Percentiles rank a stretch among this genome's conserved stretches.
Evolutionary conservation across 92 coral and sea anemone genomes (phyloP).

Genomic region (Porites lobata): DNA sequence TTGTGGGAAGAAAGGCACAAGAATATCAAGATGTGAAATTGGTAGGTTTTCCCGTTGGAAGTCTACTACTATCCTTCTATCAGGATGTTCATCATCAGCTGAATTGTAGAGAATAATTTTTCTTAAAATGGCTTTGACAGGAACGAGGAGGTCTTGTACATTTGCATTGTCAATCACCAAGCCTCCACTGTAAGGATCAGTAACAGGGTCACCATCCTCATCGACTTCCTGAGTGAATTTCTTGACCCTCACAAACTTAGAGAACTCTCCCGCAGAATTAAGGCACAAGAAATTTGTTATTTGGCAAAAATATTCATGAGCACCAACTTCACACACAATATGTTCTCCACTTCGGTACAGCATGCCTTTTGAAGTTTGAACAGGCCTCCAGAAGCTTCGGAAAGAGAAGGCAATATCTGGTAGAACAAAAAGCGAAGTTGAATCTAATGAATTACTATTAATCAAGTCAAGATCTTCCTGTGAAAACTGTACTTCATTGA

Average conservation of each 20-base stretch:
- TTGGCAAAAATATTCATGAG: slow-evolving; percentile 21
- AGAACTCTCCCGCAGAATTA: too few species aligned
- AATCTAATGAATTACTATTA: background rate
- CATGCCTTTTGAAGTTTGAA: slow-evolving; percentile 39
- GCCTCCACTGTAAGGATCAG: too few species aligned
- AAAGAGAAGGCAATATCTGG: slow-evolving; percentile 38
- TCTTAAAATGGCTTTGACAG: too few species aligned
- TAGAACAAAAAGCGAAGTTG: slow-evolving; percentile 11
- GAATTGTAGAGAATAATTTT: too few species aligned
- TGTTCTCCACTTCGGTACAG: slow-evolving; percentile 48
- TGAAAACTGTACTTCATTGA: slow-evolving; percentile 48
- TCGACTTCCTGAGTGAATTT: too few species aligned
- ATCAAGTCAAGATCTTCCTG: slow-evolving; percentile 50
- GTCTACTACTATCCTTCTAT: too few species aligned
- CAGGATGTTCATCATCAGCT: too few species aligned
- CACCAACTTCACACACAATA: slow-evolving; percentile 16
- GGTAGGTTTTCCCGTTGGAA: slow-evolving; percentile 1
- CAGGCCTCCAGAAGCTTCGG: slow-evolving; percentile 49
- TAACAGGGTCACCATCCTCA: too few species aligned
- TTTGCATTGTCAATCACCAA: too few species aligned
- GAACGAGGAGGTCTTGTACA: too few species aligned
- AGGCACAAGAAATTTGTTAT: slow-evolving; percentile 32
- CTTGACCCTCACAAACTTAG: too few species aligned
- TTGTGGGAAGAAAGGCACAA: slow-evolving; percentile 57
- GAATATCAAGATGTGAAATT: slow-evolving; percentile 27